Conservation (phyloP, 2,113 vertebrate genomes). For the Xiphias gladius region DNA sequence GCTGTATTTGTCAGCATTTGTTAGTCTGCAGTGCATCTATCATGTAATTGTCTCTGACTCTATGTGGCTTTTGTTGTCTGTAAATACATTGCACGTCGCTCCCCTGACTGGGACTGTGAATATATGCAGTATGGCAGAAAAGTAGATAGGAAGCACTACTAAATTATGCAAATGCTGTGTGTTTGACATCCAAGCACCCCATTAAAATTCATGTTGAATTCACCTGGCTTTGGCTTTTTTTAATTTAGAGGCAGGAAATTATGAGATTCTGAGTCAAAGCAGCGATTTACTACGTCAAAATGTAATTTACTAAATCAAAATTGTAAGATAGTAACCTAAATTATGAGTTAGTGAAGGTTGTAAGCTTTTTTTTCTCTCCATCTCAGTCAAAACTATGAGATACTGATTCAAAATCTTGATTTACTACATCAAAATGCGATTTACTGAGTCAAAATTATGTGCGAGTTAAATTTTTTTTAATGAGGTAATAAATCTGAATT, state of each 20-base stretch:
- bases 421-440: no score
- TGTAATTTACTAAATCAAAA: no score
- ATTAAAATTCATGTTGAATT: slow-evolving; percentile 67
- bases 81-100: slow-evolving; percentile 67
- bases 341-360: no score
- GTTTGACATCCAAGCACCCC: slow-evolving; percentile 62
- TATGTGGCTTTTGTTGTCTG: slow-evolving; percentile 38
- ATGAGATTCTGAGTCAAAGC: no score
- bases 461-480: no score
- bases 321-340: no score
- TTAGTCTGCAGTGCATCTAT: slow-evolving; percentile 20
- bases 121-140: slow-evolving; percentile 50
- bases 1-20: slow-evolving; percentile 30
- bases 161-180: slow-evolving; percentile 62
- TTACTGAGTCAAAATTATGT: no score
- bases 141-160: slow-evolving; percentile 57
- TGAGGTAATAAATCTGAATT: no score
- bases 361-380: no score
- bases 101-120: slow-evolving; percentile 59
- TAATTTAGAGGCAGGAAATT: neutral
- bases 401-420: no score
- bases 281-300: no score
- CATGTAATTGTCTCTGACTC: slow-evolving; percentile 17
- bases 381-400: no score
- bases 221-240: neutral